phyloP scores from a whole-genome alignment of 1,140 invertebrate genomes.

The Rhizoglyphus robini region DNA sequence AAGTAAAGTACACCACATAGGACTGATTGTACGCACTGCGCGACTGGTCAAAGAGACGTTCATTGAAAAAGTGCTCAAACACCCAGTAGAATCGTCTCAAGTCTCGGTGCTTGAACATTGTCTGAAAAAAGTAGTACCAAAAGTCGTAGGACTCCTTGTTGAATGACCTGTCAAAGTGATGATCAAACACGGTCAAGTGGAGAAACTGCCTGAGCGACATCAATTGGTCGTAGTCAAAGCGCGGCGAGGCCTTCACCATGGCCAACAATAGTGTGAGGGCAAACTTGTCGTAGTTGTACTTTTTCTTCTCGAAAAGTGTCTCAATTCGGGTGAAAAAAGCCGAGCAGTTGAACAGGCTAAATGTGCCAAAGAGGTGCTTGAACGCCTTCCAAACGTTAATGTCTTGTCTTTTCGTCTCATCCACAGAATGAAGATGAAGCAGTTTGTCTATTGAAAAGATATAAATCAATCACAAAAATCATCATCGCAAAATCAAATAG shows the following conservation, averaged over 20 bases:
- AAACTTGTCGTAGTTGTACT: constrained; percentile 48
- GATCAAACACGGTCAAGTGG: not conserved
- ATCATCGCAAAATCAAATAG: too few relatives aligned
- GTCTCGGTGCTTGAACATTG: not conserved
- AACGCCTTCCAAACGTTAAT: not conserved
- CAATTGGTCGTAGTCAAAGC: constrained; percentile 55
- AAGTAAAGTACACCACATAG: too few relatives aligned
- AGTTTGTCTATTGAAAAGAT: too few relatives aligned
- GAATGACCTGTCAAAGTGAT: not conserved
- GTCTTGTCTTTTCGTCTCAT: not conserved
- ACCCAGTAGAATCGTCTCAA: not conserved
- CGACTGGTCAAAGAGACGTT: too few relatives aligned
- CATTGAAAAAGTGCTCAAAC: too few relatives aligned
- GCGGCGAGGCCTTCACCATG: constrained; percentile 59
- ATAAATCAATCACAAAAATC: too few relatives aligned
- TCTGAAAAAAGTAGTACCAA: not conserved
- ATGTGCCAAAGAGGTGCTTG: not conserved
- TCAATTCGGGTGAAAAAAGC: not conserved
- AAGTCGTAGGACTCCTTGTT: not conserved
- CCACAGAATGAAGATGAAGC: not conserved
- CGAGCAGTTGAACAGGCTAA: not conserved
- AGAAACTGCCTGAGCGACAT: not conserved
- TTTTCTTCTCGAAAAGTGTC: not conserved
- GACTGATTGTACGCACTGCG: too few relatives aligned
- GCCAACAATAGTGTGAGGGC: constrained; percentile 66